These are phyloP conservation scores for Crocodylus rhombifer DNA, from an alignment of 2,797 vertebrate genomes.

Conservation along the genomic window DNA sequence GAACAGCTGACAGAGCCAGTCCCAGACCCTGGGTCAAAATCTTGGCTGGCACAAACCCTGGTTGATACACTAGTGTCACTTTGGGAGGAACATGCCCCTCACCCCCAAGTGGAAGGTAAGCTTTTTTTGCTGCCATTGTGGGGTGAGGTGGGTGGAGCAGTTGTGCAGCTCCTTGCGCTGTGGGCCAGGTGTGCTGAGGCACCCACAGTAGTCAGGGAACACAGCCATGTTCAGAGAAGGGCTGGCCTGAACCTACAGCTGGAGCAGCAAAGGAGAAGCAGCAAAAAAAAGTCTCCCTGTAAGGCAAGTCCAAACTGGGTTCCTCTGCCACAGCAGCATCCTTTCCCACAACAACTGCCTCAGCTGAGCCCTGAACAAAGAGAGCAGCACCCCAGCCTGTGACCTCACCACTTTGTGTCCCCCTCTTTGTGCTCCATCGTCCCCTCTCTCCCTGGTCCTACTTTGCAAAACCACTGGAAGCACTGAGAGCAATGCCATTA, in stretches of 20 bases:
- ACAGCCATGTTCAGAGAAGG: background rate
- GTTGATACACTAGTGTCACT: no score
- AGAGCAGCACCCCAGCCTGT: background rate
- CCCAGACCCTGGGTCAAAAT: background rate
- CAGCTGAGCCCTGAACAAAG: background rate
- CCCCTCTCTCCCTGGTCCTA: no score
- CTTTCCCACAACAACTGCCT: no score
- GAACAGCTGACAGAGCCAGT: background rate
- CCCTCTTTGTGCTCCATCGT: background rate
- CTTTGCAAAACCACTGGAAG: no score
- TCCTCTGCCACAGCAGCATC: background rate
- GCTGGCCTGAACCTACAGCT: background rate
- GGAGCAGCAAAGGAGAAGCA: no score
- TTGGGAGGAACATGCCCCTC: no score
- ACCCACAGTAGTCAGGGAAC: background rate
- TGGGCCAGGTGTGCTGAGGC: background rate
- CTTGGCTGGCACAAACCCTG: background rate
- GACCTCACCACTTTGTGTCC: background rate
- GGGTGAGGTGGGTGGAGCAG: background rate
- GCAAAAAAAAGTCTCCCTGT: no score
- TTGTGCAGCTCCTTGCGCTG: background rate
- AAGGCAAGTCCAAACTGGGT: background rate
- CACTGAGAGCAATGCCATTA: no score
- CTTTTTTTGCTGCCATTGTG: background rate
- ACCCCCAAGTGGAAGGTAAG: no score